These are phyloP conservation scores for Chromoteleia sp. DNA, from an alignment of 2,888 invertebrate species.

Conservation along the genomic window DNA sequence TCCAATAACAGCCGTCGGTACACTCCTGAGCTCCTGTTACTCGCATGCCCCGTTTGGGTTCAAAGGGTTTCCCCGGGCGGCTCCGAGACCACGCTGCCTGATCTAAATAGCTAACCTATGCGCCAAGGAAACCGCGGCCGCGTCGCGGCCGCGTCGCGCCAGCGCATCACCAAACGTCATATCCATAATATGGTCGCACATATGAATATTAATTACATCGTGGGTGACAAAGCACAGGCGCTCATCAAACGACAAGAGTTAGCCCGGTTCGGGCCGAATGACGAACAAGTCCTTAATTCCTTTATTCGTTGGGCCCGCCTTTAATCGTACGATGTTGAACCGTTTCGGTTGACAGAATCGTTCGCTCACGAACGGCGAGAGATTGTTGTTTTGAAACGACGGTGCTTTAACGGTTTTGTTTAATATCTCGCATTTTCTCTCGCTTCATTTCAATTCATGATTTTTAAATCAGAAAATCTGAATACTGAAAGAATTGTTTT, in stretches of 20 bases:
- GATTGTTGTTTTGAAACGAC: too few species aligned
- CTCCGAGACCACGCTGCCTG: constrained; percentile 11
- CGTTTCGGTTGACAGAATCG: too few species aligned
- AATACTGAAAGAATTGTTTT: too few species aligned
- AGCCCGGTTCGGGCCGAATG: constrained; percentile 71
- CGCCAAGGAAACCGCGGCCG: background rate
- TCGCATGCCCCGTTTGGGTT: constrained; percentile 75
- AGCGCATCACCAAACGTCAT: constrained; percentile 58
- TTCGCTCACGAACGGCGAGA: too few species aligned
- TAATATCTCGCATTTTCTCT: too few species aligned
- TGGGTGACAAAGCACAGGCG: constrained; percentile 82
- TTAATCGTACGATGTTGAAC: constrained; percentile 5
- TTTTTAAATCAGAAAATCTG: too few species aligned
- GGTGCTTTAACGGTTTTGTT: too few species aligned
- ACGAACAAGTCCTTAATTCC: constrained; percentile 76
- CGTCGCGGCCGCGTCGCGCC: background rate
- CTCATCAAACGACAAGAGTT: constrained; percentile 79
- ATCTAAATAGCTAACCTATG: constrained; percentile 27
- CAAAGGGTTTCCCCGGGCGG: constrained; percentile 75
- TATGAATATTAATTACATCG: constrained; percentile 84
- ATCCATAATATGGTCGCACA: constrained; percentile 69
- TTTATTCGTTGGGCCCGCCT: constrained; percentile 49
- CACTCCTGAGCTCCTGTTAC: constrained; percentile 80
- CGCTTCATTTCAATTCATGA: too few species aligned
- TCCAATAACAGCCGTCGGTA: constrained; percentile 79